phyloP scores from a whole-genome alignment of 2,113 vertebrate genomes.

The Chamaea fasciata region DNA sequence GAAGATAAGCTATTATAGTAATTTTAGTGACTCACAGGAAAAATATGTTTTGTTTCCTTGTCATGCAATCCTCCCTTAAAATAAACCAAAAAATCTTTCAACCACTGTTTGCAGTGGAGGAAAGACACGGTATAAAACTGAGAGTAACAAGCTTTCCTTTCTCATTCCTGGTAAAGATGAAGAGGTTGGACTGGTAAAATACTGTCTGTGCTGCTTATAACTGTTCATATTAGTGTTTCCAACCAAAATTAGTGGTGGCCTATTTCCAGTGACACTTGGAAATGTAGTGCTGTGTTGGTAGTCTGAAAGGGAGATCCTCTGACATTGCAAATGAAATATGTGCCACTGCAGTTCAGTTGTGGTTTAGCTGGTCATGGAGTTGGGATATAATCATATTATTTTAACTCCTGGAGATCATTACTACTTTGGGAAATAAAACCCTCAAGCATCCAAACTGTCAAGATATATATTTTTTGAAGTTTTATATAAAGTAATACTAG shows the following conservation, averaged over 20 bases:
- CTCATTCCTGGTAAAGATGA: conserved; percentile 28
- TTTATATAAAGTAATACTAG: conserved; percentile 50
- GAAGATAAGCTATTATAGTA: not conserved
- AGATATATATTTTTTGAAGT: conserved; percentile 44
- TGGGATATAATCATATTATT: conserved; percentile 75
- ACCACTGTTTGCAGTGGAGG: not conserved
- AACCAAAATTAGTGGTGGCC: conserved; percentile 56
- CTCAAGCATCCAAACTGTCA: conserved; percentile 54
- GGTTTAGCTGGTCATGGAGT: conserved; percentile 64
- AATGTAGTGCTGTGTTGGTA: conserved; percentile 70
- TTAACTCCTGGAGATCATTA: conserved; percentile 73
- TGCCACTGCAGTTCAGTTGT: conserved; percentile 58
- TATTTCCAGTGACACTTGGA: conserved; percentile 64
- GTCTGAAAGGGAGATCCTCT: conserved; percentile 68
- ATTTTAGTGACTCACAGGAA: not conserved
- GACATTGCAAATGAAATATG: conserved; percentile 64
- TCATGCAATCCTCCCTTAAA: not conserved
- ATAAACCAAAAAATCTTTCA: not conserved
- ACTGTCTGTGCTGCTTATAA: conserved; percentile 12
- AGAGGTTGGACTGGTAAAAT: conserved; percentile 46
- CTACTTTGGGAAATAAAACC: conserved; percentile 57
- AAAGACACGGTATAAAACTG: not conserved
- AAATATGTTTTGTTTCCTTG: not conserved
- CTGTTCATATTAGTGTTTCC: not conserved
- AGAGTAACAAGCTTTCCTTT: not conserved